Base-by-base conservation (phyloP, 2,888 invertebrate species). In the Azorinus chamasolen region DNA sequence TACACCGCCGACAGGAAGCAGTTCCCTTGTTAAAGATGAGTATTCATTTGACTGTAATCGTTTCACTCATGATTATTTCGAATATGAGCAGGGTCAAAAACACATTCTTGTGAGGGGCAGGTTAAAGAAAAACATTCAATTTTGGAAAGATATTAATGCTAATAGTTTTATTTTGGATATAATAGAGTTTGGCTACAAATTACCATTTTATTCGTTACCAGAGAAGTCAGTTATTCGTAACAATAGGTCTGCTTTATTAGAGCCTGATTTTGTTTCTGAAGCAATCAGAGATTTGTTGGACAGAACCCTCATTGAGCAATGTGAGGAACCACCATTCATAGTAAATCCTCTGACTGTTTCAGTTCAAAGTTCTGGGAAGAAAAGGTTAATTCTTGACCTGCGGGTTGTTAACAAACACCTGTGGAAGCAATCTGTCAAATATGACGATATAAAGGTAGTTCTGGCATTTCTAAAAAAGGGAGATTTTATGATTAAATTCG, bases 21-120 rank as follows among this genome's bases (percentile, higher is more conserved):
- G 10, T 32, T 32, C 48, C 8, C 1, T 62, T n/a, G n/a, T n/a
- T 3, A 57, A 69, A 75, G 64, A 75, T 69, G 69, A 69, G 65
- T 65, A 69, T 61, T 32, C 32, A 32, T 65, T 48, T 61, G 57
- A 50, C 39, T 57, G 45, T 48, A 37, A 39, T 25, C 20, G 22
- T 27, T 61, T 65, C 45, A 59, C 59, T n/a, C 37, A 51, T 39
- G 66, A 79, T 45, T 71, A 51, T 66, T 79, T 41, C 50, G 79
- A 79, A 41, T 75, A 75, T 54, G 71, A 75, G 22, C 63, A 79
- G 37, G 68, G 70, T 14, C 64, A 57, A 16, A 57, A 70, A 24
- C n/a, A 61, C 12, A 70, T 76, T 37, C 50, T 70, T 14, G 65
- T 73, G 14, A 76, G 46, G 41, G 41, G 69, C 27, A 59, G 79